Evolutionary conservation across 2,797 vertebrate genomes (phyloP).

Genomic region (Pachyuromys duprasi): DNA sequence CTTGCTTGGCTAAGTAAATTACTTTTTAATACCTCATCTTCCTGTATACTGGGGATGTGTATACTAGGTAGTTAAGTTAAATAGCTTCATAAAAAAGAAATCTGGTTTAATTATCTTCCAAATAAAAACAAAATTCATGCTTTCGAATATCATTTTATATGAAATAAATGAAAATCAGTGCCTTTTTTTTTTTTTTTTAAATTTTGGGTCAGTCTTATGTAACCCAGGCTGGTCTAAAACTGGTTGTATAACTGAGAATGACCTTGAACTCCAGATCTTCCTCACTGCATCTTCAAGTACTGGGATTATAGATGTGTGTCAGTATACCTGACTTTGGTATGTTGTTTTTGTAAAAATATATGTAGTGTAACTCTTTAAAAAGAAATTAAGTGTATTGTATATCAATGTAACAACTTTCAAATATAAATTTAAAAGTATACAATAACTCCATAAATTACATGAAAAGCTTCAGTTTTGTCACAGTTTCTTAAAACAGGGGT

Average conservation of each 20-base stretch:
- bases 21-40: conserved; percentile 20
- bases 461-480: conserved; percentile 38
- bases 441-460: conserved; percentile 20
- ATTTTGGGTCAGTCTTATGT: background rate
- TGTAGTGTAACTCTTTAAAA: background rate
- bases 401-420: background rate
- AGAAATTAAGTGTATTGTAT: background rate
- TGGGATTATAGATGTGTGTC: background rate
- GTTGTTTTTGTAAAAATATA: background rate
- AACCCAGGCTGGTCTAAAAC: too few relatives aligned
- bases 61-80: background rate
- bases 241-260: background rate
- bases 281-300: background rate
- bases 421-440: conserved; percentile 19
- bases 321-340: background rate
- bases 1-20: background rate
- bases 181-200: background rate
- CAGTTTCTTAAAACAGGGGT: conserved; percentile 21
- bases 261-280: background rate
- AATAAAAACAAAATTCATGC: background rate
- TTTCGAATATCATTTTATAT: background rate
- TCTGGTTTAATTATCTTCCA: background rate
- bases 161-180: background rate
- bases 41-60: background rate
- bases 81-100: background rate